phyloP scores from a whole-genome alignment of 2,113 vertebrate species.

The Burhinus oedicnemus region DNA sequence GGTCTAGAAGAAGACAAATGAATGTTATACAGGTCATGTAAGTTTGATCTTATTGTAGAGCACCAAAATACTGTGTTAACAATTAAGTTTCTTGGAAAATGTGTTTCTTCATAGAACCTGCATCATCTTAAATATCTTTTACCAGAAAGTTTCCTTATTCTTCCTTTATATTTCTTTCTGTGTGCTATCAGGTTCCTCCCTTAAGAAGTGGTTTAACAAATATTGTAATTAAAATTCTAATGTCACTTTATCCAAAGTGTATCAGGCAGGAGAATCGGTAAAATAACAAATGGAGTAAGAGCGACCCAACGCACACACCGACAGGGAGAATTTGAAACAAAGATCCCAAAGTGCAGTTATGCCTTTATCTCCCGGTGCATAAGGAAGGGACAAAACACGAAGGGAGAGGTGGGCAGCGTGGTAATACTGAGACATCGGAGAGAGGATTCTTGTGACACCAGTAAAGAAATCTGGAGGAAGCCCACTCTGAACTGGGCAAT shows the following conservation, averaged over 20 bases:
- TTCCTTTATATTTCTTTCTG: not conserved
- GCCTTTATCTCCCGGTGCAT: not conserved
- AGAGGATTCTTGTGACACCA: not conserved
- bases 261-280: not conserved
- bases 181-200: not conserved
- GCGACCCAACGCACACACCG: not conserved
- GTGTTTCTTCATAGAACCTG: not conserved
- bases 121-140: not conserved
- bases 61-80: not conserved
- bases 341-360: not conserved
- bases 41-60: not conserved
- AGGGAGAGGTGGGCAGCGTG: not conserved
- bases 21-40: not conserved
- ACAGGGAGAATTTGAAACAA: not conserved
- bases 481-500: not conserved
- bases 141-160: not conserved
- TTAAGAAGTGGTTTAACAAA: not conserved
- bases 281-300: not conserved
- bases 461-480: not conserved
- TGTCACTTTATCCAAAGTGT: not conserved
- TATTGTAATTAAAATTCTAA: not conserved
- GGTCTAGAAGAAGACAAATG: not conserved
- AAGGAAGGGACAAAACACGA: not conserved
- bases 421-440: rapidly evolving
- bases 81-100: not conserved